Conservation (phyloP, 1,140 invertebrate species). For the Oryzaephilus surinamensis region DNA sequence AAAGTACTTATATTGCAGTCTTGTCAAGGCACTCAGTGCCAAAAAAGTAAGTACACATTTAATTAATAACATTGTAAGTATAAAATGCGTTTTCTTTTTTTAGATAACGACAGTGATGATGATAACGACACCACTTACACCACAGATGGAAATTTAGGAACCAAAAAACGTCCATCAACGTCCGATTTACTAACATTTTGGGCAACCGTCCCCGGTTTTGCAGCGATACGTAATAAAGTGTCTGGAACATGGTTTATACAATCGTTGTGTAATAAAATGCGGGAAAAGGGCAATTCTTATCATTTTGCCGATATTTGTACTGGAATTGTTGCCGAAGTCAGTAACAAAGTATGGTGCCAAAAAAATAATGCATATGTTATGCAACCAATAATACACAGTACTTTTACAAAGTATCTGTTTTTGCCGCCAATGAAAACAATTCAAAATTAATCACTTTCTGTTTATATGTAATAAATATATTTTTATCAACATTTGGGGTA, state of each 20-base stretch:
- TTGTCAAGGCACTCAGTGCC: constrained; percentile 26
- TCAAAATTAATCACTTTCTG: too few species aligned
- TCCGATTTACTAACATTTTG: constrained; percentile 64
- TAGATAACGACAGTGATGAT: constrained; percentile 8
- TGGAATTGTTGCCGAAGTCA: constrained; percentile 13
- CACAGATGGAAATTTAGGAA: constrained; percentile 7
- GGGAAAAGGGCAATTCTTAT: constrained; percentile 31
- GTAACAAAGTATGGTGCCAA: constrained; percentile 17
- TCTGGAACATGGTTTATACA: constrained; percentile 71
- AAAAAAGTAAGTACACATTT: constrained; percentile 18
- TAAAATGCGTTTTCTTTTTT: constrained; percentile 1
- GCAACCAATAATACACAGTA: background rate
- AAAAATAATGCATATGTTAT: constrained; percentile 2
- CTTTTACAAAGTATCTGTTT: constrained; percentile 3
- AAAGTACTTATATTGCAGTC: constrained; percentile 30
- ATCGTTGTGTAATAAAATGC: constrained; percentile 49
- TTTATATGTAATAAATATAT: too few species aligned
- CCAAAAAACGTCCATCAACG: constrained; percentile 47
- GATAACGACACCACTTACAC: too few species aligned
- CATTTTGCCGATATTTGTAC: constrained; percentile 27
- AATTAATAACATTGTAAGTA: background rate
- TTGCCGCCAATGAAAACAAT: constrained; percentile 1
- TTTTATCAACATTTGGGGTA: too few species aligned
- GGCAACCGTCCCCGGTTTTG: constrained; percentile 62
- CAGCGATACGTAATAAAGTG: constrained; percentile 58